Evolutionary conservation across 2,797 vertebrate genomes (phyloP), one percentile per base, ranked within the genome.

Genomic region (Sciurus vulgaris): DNA sequence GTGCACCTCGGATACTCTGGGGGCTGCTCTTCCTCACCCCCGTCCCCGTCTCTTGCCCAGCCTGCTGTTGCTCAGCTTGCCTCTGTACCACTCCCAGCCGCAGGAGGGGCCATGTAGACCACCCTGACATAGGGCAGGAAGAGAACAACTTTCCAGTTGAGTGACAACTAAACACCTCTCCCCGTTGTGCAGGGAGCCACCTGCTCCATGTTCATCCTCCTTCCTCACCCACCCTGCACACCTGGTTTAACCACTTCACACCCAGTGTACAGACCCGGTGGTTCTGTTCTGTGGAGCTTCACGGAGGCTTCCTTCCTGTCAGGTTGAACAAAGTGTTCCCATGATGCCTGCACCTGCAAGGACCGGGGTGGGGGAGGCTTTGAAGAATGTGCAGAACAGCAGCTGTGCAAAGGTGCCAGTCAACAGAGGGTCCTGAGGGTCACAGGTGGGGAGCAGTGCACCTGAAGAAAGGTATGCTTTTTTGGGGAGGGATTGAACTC

Each of bases 131-230:
- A 2, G 0, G 24, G 70, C 38, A 83, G 38, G 49, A 56, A 67
- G 61, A 35, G 89, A 74, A 41, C 70, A 83, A 69, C 77, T 82
- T 86, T 78, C 85, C 88, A 76, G 38, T 7, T 69, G 7, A 83
- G 47, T 10, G 76, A 65, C 69, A 59, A 44, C 47, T 44, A 13
- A 38, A 78, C 56, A 28, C 18, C 2, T 47, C 76, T 73, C 56
- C 28, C 17, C 44, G 11, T 15, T 28, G 59, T 26, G 33, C 79
- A 15, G 33, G 81, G 54, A 77, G 28, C 67, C n/a, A 12, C 15
- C 47, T 51, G 10, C 59, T 47, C 76, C 54, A 6, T 18, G 18
- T 59, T 41, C 85, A 63, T 17, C 38, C 54, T 51, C 33, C 2
- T 24, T 20, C 24, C 51, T 87, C 1, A 1, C 74, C 38, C 11